Evolutionary conservation across 2,797 vertebrate species (phyloP).

Genomic region (Euphonia xanthogaster): DNA sequence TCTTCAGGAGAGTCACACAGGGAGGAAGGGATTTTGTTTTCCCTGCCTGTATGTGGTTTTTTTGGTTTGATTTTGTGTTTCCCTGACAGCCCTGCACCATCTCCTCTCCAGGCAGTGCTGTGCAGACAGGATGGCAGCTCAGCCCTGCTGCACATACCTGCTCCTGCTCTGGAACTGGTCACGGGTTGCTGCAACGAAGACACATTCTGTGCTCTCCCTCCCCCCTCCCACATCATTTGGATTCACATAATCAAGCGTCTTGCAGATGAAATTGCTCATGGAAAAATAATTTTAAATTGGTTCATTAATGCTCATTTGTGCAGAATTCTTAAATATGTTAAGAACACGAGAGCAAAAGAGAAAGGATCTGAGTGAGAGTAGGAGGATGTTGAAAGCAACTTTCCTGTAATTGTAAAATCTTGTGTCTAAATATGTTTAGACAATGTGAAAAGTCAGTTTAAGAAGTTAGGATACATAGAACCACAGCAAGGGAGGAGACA

Average conservation of each 20-base stretch:
- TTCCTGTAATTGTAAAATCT: constrained; percentile 34
- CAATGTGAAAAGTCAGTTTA: constrained; percentile 56
- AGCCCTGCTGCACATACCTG: background rate
- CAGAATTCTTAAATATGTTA: constrained; percentile 65
- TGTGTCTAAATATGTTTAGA: constrained; percentile 62
- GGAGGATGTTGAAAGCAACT: constrained; percentile 63
- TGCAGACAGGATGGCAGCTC: background rate
- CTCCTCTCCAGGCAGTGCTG: background rate
- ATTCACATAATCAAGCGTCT: constrained; percentile 64
- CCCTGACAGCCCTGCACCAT: background rate
- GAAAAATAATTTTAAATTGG: constrained; percentile 67
- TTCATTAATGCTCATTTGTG: constrained; percentile 68
- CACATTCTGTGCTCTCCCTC: constrained; percentile 1
- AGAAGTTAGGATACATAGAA: constrained; percentile 19
- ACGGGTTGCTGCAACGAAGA: constrained; percentile 11
- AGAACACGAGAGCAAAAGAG: constrained; percentile 36
- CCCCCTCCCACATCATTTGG: constrained; percentile 21
- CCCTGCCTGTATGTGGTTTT: too few relatives aligned
- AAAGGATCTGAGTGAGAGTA: constrained; percentile 49
- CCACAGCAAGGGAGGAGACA: background rate
- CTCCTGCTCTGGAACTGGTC: background rate
- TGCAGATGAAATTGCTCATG: constrained; percentile 62
- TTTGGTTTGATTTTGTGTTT: background rate
- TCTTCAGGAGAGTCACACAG: background rate
- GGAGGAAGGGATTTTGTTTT: background rate